phyloP scores from a whole-genome alignment of 2,888 invertebrate genomes.

The Muscina levida region DNA sequence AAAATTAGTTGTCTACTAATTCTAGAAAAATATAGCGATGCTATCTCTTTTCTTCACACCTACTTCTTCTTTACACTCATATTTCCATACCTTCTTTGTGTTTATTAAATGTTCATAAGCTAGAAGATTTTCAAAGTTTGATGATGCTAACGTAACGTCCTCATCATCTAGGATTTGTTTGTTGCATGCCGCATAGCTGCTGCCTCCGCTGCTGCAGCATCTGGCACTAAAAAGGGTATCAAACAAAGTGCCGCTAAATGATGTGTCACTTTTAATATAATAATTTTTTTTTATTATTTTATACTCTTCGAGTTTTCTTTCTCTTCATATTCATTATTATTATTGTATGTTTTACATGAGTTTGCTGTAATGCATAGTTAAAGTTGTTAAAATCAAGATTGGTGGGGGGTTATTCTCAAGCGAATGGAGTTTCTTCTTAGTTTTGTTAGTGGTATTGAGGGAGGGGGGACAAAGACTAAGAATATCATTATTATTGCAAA shows the following conservation, averaged over 20 bases:
- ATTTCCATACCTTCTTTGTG: neutral
- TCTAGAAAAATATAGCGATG: conserved; percentile 35
- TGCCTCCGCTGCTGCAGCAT: conserved; percentile 13
- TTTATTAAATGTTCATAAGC: conserved; percentile 32
- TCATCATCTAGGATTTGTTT: conserved; percentile 20
- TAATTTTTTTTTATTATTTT: conserved; percentile 47
- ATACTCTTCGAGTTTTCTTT: neutral
- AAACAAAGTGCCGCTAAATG: conserved; percentile 65
- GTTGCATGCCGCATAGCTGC: conserved; percentile 23
- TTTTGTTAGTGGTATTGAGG: neutral
- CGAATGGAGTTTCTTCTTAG: neutral
- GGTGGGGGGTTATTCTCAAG: conserved; percentile 45
- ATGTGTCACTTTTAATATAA: conserved; percentile 65
- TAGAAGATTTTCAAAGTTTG: conserved; percentile 25
- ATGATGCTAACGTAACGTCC: conserved; percentile 30
- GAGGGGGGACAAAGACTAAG: neutral
- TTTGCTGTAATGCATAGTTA: conserved; percentile 52
- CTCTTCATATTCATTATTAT: neutral
- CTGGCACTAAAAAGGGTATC: conserved; percentile 55
- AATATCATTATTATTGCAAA: neutral
- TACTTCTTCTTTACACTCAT: neutral
- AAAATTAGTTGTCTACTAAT: too few species aligned
- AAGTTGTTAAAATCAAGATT: conserved; percentile 52
- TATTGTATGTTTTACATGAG: conserved; percentile 42
- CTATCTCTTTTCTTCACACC: neutral